Evolutionary conservation across 2,113 vertebrate genomes (phyloP).

Genomic region (Ranitomeya imitator): DNA sequence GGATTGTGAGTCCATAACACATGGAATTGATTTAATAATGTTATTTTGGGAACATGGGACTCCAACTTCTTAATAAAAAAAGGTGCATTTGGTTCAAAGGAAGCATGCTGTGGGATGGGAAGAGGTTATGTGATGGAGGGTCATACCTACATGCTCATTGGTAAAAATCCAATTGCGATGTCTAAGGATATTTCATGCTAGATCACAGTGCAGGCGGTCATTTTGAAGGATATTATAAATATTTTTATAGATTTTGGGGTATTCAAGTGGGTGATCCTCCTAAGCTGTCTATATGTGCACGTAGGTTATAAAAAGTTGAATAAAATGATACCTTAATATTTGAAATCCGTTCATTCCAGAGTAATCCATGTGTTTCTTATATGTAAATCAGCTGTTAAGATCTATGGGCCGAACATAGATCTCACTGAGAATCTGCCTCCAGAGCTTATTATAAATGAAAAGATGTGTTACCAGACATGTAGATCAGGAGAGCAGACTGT

Average conservation of each 20-base stretch:
- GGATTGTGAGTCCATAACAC: conserved; percentile 58
- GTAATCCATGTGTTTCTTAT: too few species aligned
- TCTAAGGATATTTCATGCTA: conserved; percentile 50
- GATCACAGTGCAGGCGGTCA: conserved; percentile 41
- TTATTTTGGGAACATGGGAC: background rate
- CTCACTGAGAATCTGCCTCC: too few species aligned
- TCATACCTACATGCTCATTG: conserved; percentile 54
- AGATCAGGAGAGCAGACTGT: too few species aligned
- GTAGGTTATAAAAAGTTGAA: too few species aligned
- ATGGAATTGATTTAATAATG: conserved; percentile 54
- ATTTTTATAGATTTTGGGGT: background rate
- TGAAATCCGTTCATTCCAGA: too few species aligned
- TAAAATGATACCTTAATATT: too few species aligned
- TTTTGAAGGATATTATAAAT: background rate
- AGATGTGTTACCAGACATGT: too few species aligned
- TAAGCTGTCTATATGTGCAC: too few species aligned
- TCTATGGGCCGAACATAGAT: too few species aligned
- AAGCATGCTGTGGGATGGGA: conserved; percentile 45
- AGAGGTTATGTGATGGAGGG: conserved; percentile 10
- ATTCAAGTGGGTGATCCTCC: background rate
- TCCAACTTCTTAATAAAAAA: conserved; percentile 59
- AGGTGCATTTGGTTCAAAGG: conserved; percentile 24
- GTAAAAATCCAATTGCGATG: conserved; percentile 59
- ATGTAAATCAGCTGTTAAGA: too few species aligned
- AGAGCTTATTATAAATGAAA: too few species aligned